Evolutionary conservation across 2,113 vertebrate genomes (phyloP).

Genomic region (Sylvia atricapilla): DNA sequence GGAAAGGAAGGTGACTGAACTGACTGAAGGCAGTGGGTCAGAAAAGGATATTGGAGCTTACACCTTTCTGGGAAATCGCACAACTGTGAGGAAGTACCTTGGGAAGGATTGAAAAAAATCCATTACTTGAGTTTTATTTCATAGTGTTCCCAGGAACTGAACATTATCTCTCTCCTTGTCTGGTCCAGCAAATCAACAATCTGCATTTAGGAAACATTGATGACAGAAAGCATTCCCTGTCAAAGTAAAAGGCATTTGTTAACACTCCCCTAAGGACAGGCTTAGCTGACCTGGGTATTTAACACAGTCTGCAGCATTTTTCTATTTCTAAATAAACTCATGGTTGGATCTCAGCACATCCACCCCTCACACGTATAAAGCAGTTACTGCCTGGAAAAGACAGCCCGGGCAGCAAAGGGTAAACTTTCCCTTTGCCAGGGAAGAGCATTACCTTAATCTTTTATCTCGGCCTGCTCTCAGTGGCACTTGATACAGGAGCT

Average conservation of each 20-base stretch:
- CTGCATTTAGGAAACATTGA: neutral
- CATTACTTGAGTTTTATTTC: neutral
- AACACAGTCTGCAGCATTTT: neutral
- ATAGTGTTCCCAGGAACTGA: neutral
- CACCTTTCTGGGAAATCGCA: neutral
- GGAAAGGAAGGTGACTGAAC: neutral
- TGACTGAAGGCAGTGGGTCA: neutral
- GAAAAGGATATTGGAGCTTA: neutral
- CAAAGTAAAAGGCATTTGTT: neutral
- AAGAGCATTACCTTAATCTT: constrained; percentile 22
- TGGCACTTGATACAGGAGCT: constrained; percentile 55
- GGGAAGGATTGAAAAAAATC: neutral
- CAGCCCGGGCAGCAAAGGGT: neutral
- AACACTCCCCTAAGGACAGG: neutral
- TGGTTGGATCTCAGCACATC: neutral
- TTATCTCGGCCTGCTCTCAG: constrained; percentile 47
- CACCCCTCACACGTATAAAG: neutral
- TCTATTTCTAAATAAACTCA: neutral
- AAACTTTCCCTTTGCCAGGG: neutral
- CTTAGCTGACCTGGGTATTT: neutral
- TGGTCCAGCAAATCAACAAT: neutral
- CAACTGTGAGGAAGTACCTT: neutral
- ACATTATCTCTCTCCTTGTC: neutral
- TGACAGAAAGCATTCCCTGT: neutral
- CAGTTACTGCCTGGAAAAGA: neutral